These are phyloP conservation scores for Eupithecia pulchellata DNA, from an alignment of 2,888 invertebrate species.

Conservation along the genomic window DNA sequence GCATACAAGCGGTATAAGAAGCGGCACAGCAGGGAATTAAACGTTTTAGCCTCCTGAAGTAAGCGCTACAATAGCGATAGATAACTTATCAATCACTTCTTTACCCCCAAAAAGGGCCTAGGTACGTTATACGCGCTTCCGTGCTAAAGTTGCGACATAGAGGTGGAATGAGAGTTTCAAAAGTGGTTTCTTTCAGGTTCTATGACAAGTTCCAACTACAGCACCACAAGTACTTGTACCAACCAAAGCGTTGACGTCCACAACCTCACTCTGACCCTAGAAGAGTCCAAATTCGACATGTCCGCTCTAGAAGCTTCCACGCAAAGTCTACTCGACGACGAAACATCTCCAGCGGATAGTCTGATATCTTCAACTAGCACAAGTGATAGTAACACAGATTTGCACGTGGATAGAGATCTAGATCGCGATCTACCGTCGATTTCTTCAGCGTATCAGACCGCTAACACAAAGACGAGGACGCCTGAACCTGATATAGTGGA, in stretches of 20 bases:
- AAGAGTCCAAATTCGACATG: conserved; percentile 91
- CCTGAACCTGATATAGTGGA: conserved; percentile 76
- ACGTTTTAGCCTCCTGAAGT: too few species aligned
- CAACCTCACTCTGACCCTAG: conserved; percentile 87
- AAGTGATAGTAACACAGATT: conserved; percentile 86
- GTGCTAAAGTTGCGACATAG: too few species aligned
- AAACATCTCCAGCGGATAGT: conserved; percentile 93
- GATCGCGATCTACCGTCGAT: conserved; percentile 72
- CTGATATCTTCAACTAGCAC: conserved; percentile 88
- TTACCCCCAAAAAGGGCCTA: too few species aligned
- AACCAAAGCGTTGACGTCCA: conserved; percentile 79
- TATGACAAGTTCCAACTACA: conserved; percentile 83
- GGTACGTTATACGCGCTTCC: too few species aligned
- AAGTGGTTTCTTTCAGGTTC: conserved; percentile 64
- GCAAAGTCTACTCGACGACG: conserved; percentile 90
- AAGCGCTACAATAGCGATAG: too few species aligned
- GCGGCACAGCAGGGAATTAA: too few species aligned
- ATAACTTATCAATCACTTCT: too few species aligned
- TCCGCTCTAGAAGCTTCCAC: conserved; percentile 89
- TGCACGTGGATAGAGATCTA: conserved; percentile 75
- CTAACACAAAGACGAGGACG: conserved; percentile 83
- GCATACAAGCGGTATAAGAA: too few species aligned
- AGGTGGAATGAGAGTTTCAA: too few species aligned
- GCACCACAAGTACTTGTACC: conserved; percentile 81
- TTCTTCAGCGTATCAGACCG: conserved; percentile 81